These are phyloP conservation scores for Naja naja DNA, from an alignment of 2,113 vertebrate species.

Conservation along the genomic window DNA sequence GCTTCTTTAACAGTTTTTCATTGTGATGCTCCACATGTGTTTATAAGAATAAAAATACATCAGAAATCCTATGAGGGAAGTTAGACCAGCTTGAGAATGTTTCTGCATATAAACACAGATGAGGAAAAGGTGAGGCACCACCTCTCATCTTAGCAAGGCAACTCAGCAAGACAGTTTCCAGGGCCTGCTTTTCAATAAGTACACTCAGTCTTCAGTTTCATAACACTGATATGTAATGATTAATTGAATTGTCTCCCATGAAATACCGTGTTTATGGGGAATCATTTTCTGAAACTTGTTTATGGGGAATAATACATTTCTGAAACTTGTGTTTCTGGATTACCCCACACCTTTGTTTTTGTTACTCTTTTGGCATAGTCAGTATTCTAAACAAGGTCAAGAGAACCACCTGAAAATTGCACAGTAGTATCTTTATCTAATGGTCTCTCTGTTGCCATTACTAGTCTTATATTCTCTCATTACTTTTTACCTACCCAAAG, in stretches of 20 bases:
- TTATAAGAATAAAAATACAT: neutral
- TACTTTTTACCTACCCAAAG: neutral
- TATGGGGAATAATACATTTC: neutral
- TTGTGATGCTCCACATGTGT: neutral
- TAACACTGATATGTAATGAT: neutral
- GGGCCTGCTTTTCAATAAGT: neutral
- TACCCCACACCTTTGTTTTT: neutral
- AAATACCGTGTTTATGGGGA: neutral
- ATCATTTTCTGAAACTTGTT: neutral
- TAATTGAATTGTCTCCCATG: neutral
- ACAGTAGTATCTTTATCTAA: neutral
- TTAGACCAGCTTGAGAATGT: neutral
- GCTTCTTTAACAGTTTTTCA: neutral
- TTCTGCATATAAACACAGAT: neutral
- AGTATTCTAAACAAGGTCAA: neutral
- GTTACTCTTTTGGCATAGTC: neutral
- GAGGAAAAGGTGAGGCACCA: no score
- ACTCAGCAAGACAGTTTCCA: neutral
- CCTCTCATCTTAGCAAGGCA: neutral
- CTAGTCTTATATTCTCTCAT: neutral
- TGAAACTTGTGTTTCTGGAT: neutral
- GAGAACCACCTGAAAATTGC: neutral
- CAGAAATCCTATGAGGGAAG: neutral
- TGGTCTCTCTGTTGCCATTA: neutral
- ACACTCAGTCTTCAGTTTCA: neutral